phyloP scores from a whole-genome alignment of 64 coral and sea anemone genomes.

The Actinia equina region DNA sequence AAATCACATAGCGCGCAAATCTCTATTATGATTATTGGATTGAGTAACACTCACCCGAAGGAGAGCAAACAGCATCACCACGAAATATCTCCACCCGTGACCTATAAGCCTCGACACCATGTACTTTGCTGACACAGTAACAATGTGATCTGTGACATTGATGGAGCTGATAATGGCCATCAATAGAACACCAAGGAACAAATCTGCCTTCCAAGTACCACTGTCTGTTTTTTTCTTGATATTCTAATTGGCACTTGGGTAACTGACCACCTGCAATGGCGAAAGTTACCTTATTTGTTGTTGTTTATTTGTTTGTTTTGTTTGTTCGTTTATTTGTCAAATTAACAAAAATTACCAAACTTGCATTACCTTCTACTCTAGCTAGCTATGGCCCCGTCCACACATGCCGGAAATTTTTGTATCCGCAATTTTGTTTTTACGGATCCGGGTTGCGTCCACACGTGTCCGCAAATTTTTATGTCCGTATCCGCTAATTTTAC shows the following conservation, averaged over 20 bases:
- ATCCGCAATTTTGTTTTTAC: too few species aligned
- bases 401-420: too few species aligned
- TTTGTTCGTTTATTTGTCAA: too few species aligned
- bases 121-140: conserved; percentile 51
- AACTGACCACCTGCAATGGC: not conserved
- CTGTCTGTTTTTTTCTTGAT: conserved; percentile 10
- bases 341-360: too few species aligned
- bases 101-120: conserved; percentile 10
- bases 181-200: conserved; percentile 57
- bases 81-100: conserved; percentile 17
- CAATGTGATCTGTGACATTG: conserved; percentile 69
- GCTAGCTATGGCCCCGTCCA: too few species aligned
- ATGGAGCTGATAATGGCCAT: conserved; percentile 55
- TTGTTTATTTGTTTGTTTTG: not conserved
- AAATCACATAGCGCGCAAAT: too few species aligned
- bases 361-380: too few species aligned
- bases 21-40: not conserved
- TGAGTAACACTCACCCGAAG: not conserved
- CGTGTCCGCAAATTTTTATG: too few species aligned
- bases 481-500: too few species aligned
- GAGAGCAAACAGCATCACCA: conserved; percentile 15
- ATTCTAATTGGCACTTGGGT: conserved; percentile 6
- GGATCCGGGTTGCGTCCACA: too few species aligned
- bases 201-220: conserved; percentile 24
- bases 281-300: not conserved